phyloP scores from a whole-genome alignment of 2,797 vertebrate species.

The Eulemur rubriventer region DNA sequence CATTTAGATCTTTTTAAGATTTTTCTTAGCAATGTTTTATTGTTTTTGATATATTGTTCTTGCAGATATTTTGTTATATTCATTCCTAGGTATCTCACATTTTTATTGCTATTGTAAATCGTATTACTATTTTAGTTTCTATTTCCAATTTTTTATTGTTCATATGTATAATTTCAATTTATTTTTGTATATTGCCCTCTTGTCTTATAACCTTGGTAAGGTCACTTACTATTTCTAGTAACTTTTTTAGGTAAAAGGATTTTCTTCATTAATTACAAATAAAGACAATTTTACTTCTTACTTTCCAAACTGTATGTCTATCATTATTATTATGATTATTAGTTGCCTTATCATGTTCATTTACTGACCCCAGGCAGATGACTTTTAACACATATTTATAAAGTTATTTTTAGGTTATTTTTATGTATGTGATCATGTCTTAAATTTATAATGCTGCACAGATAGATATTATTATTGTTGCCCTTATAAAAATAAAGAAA shows the following conservation, averaged over 20 bases:
- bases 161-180: not conserved
- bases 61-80: not conserved
- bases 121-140: slow-evolving; percentile 13
- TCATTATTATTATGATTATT: not conserved
- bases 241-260: not conserved
- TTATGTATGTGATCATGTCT: not conserved
- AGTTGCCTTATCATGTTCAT: not conserved
- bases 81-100: not conserved
- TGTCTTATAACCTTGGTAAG: not conserved
- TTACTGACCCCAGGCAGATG: not conserved
- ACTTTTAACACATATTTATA: not conserved
- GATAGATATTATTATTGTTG: not conserved
- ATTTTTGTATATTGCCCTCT: not conserved
- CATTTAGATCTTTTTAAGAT: not conserved
- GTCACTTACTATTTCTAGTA: not conserved
- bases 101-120: not conserved
- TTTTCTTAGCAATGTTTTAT: not conserved
- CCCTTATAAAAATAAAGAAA: not conserved
- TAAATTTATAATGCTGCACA: not conserved
- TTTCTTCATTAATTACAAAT: not conserved
- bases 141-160: not conserved
- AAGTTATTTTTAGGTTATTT: not conserved
- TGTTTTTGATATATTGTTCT: not conserved
- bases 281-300: not conserved
- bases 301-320: not conserved